Conservation (phyloP, 2,797 vertebrate species). For the Rhabdomys pumilio region DNA sequence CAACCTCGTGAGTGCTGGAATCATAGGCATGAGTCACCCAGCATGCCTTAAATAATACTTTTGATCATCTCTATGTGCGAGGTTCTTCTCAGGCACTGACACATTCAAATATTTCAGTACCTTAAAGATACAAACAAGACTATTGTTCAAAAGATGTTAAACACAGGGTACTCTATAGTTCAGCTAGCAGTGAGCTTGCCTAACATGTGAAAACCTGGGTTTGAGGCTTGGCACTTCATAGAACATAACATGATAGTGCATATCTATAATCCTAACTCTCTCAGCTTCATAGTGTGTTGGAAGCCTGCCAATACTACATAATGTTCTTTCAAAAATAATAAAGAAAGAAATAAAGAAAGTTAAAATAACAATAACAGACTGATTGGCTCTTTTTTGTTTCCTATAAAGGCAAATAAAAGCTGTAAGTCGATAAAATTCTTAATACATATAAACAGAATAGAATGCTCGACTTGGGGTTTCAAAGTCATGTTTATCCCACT, state of each 20-base stretch:
- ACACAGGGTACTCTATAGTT: neutral
- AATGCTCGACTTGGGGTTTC: neutral
- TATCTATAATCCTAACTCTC: neutral
- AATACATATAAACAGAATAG: neutral
- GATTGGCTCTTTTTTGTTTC: neutral
- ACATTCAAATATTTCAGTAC: constrained; percentile 2
- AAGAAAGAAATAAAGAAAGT: neutral
- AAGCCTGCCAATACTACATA: neutral
- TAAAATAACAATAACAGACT: neutral
- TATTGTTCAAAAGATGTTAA: neutral
- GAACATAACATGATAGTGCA: too few relatives aligned
- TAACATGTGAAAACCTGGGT: neutral
- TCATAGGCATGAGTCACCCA: too few relatives aligned
- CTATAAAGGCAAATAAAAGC: neutral
- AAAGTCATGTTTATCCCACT: neutral
- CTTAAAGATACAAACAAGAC: neutral
- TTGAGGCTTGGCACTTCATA: neutral
- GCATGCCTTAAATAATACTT: neutral
- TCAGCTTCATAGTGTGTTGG: neutral
- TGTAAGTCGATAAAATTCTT: neutral
- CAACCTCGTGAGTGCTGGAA: neutral
- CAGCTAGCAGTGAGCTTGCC: neutral
- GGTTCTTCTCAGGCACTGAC: neutral
- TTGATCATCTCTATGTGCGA: neutral
- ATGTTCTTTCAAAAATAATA: neutral